Conservation (phyloP, 2,888 invertebrate genomes). For the Sycophila texana region DNA sequence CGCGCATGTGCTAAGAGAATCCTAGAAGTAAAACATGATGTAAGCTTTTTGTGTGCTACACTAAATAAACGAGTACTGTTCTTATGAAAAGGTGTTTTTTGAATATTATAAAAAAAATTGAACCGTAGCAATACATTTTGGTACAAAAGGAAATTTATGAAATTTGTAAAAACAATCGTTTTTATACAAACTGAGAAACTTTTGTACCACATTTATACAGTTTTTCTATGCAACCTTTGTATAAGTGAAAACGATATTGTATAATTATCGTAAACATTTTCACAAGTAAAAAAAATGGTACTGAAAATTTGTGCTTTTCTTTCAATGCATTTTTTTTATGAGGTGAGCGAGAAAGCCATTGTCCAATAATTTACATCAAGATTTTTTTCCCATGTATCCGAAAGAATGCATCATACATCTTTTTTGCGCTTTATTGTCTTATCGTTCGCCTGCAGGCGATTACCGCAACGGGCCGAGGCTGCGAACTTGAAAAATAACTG, state of each 20-base stretch:
- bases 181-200: not conserved
- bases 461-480: slow-evolving; percentile 9
- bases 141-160: not conserved
- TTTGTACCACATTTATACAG: slow-evolving; percentile 36
- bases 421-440: slow-evolving; percentile 25
- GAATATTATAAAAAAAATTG: too few relatives aligned
- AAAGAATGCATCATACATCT: slow-evolving; percentile 37
- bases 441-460: slow-evolving; percentile 28
- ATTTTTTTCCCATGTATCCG: slow-evolving; percentile 19
- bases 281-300: slow-evolving; percentile 22
- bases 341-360: slow-evolving; percentile 1
- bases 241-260: slow-evolving; percentile 9
- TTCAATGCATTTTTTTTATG: slow-evolving; percentile 20
- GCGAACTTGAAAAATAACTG: slow-evolving; percentile 40
- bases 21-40: slow-evolving; percentile 19
- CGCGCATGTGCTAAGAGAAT: slow-evolving; percentile 15
- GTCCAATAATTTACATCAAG: slow-evolving; percentile 49
- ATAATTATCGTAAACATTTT: slow-evolving; percentile 30
- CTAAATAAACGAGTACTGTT: slow-evolving; percentile 21
- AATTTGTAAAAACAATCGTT: slow-evolving; percentile 29
- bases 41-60: slow-evolving; percentile 13
- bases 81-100: not conserved
- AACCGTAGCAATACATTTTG: too few relatives aligned
- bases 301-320: slow-evolving; percentile 36
- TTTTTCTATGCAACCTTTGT: slow-evolving; percentile 26